These are phyloP conservation scores for Silurus aristotelis DNA, from an alignment of 2,797 vertebrate genomes.

Conservation along the genomic window DNA sequence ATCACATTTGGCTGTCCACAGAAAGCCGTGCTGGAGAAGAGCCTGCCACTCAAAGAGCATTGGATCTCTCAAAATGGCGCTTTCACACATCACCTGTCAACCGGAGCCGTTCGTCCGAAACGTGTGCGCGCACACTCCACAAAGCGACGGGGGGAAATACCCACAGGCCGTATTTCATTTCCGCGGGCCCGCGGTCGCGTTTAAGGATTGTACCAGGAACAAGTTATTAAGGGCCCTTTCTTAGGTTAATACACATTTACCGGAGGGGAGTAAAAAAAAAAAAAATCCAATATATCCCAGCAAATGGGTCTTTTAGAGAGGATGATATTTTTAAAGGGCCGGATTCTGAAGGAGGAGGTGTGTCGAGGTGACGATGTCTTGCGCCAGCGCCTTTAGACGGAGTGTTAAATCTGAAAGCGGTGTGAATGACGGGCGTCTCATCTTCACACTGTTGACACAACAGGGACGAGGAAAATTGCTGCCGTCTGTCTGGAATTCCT, in stretches of 20 bases:
- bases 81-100: conserved; percentile 40
- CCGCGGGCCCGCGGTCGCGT: neutral
- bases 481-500: conserved; percentile 63
- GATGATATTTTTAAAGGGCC: neutral
- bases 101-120: neutral
- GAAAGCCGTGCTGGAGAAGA: conserved; percentile 23
- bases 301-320: neutral
- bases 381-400: neutral
- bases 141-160: neutral
- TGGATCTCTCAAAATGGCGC: conserved; percentile 1
- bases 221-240: neutral
- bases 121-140: neutral
- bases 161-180: neutral
- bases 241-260: conserved; percentile 18
- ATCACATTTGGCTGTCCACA: conserved; percentile 23
- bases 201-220: neutral
- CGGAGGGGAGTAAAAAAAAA: too few relatives aligned
- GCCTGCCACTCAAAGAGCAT: conserved; percentile 38
- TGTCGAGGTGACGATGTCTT: neutral
- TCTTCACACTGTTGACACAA: conserved; percentile 40
- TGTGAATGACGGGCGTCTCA: neutral
- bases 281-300: conserved; percentile 2
- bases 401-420: conserved; percentile 1
- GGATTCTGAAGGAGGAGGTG: neutral
- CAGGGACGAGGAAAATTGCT: conserved; percentile 65